phyloP scores from a whole-genome alignment of 2,797 vertebrate species.

The Heterohyrax brucei region DNA sequence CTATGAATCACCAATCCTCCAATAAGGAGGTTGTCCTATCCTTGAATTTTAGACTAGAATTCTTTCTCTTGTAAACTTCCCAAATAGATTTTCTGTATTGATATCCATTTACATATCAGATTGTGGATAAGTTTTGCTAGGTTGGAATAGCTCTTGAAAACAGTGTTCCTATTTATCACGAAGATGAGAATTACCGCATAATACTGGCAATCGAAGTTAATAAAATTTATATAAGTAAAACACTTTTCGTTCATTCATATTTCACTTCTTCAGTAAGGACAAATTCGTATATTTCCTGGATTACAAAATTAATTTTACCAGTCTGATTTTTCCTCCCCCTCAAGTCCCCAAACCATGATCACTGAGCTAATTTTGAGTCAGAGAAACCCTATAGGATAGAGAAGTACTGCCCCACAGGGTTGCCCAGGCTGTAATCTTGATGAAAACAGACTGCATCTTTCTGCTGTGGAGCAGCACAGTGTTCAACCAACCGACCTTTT shows the following conservation, averaged over 20 bases:
- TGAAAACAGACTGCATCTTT: no score
- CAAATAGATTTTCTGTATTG: neutral
- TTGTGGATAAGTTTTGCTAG: neutral
- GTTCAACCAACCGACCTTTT: neutral
- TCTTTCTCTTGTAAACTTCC: neutral
- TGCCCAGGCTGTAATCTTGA: no score
- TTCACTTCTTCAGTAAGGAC: slow-evolving; percentile 19
- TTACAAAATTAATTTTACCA: neutral
- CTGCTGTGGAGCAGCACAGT: no score
- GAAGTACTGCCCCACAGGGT: neutral
- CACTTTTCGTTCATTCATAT: neutral
- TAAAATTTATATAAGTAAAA: neutral
- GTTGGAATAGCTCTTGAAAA: neutral
- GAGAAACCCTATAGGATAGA: neutral
- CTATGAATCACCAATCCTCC: neutral
- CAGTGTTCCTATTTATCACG: neutral
- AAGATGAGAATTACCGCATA: neutral
- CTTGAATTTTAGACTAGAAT: neutral
- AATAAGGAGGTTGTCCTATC: neutral
- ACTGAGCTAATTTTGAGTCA: neutral
- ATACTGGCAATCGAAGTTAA: neutral
- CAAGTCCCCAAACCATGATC: neutral
- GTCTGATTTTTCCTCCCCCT: neutral
- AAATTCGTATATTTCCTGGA: neutral
- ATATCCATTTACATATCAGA: neutral